Conservation (phyloP, 2,113 vertebrate species). For the Archilochus colubris region DNA sequence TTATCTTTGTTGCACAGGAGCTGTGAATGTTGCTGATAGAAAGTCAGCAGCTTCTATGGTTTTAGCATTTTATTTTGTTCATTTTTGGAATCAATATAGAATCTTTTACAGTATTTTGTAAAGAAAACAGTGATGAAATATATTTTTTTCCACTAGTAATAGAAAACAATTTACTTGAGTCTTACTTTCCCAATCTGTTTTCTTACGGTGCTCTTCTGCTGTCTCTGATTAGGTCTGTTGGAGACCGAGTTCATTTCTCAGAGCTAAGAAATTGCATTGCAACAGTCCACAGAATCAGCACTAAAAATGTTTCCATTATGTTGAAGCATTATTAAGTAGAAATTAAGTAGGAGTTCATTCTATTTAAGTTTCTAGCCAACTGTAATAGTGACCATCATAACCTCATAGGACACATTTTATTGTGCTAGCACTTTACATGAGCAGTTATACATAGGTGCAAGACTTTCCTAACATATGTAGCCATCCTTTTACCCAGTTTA, state of each 20-base stretch:
- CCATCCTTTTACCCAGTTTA: not conserved
- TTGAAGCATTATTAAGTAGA: not conserved
- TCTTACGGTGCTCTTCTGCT: not conserved
- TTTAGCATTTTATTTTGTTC: not conserved
- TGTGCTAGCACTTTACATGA: not conserved
- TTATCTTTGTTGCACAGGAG: not conserved
- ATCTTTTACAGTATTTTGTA: not conserved
- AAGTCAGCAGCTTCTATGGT: not conserved
- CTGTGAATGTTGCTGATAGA: not conserved
- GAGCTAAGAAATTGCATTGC: not conserved
- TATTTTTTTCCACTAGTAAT: not conserved
- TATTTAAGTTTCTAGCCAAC: not conserved
- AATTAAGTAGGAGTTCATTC: not conserved
- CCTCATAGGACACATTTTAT: not conserved
- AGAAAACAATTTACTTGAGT: not conserved
- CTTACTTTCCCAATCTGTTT: not conserved
- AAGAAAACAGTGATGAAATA: not conserved
- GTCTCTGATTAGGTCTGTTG: not conserved
- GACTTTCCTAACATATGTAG: not conserved
- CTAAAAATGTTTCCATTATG: not conserved
- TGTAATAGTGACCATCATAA: not conserved
- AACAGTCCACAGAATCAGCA: not conserved
- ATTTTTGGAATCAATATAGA: not conserved
- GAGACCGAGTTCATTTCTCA: not conserved
- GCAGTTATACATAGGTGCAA: not conserved